phyloP scores from a whole-genome alignment of 1,140 invertebrate species.

The Chironomus striatipennis region DNA sequence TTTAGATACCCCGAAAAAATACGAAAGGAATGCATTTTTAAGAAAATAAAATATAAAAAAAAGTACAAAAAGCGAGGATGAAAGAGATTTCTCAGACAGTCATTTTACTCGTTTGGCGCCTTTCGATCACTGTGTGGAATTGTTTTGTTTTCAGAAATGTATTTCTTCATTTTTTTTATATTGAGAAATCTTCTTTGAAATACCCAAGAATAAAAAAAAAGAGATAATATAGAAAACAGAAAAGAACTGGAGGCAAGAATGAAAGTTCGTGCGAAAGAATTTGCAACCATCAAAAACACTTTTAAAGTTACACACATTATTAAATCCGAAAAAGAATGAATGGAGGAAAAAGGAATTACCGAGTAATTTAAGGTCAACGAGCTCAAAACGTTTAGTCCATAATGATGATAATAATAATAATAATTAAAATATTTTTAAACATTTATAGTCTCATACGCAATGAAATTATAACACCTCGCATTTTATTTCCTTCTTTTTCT shows the following conservation, averaged over 20 bases:
- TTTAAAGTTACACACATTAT: conserved; percentile 20
- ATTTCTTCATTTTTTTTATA: conserved; percentile 10
- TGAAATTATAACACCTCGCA: no score
- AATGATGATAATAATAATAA: no score
- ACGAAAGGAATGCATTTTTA: neutral
- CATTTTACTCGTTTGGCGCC: conserved; percentile 15
- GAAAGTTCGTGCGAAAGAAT: neutral
- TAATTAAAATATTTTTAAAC: no score
- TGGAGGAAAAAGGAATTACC: neutral
- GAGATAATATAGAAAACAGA: neutral
- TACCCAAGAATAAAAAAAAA: neutral
- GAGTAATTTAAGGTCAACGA: neutral
- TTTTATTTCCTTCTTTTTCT: no score
- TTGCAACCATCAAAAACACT: conserved; percentile 16
- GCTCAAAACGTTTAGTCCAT: neutral
- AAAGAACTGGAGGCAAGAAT: neutral
- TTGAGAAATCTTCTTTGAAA: neutral
- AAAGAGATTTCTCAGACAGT: conserved; percentile 23
- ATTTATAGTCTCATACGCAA: no score
- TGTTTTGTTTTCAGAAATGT: conserved; percentile 19
- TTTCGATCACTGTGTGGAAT: neutral
- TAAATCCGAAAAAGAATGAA: neutral
- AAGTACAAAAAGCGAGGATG: neutral
- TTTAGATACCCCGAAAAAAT: neutral
- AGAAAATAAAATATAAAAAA: conserved; percentile 19